phyloP scores from a whole-genome alignment of 92 coral and sea anemone species.

The Paragorgia papillata region DNA sequence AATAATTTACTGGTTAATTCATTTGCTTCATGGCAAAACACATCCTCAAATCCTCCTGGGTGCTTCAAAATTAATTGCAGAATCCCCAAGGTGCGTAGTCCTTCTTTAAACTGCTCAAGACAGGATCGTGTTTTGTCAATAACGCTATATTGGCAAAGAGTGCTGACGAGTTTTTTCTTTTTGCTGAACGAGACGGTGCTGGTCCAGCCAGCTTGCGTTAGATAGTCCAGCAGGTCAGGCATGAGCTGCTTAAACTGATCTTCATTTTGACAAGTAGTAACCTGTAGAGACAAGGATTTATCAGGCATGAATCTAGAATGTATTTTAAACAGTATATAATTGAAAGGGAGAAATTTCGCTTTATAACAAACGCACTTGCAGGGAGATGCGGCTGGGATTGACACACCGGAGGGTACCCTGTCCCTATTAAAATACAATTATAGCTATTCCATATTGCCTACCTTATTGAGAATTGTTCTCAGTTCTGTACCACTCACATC shows the following conservation, averaged over 20 bases:
- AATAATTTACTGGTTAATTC: background rate
- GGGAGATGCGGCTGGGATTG: no score
- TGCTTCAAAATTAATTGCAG: background rate
- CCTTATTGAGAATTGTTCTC: conserved; percentile 13
- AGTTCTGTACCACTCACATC: conserved; percentile 4
- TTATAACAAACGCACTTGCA: no score
- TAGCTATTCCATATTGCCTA: background rate
- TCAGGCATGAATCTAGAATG: no score
- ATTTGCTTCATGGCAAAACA: background rate
- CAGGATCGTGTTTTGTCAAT: conserved; percentile 15
- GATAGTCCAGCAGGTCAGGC: conserved; percentile 15
- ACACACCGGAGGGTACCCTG: no score
- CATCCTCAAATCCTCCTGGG: background rate
- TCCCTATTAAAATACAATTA: no score
- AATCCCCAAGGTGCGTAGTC: conserved; percentile 5
- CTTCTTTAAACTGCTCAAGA: conserved; percentile 34
- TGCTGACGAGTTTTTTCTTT: background rate
- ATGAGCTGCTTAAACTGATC: conserved; percentile 1
- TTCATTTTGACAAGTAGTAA: conserved; percentile 4
- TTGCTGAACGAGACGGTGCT: conserved; percentile 10
- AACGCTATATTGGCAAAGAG: conserved; percentile 26
- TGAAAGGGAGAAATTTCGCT: no score
- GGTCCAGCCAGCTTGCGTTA: conserved; percentile 18
- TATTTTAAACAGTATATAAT: no score
- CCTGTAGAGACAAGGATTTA: background rate